Evolutionary conservation across 2,888 invertebrate species (phyloP).

Genomic region (Pantelozetes paolii): DNA sequence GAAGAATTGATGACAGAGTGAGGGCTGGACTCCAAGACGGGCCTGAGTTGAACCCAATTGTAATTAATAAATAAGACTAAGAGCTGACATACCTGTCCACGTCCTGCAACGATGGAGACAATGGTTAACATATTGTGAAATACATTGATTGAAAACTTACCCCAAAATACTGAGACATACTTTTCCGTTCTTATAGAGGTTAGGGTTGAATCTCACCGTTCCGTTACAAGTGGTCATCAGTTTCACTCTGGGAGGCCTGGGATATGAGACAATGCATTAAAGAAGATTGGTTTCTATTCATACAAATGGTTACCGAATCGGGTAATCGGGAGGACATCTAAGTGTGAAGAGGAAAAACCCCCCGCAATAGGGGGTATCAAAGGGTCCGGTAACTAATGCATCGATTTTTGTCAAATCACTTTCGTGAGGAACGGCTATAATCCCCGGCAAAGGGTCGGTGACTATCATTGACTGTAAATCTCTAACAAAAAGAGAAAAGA

Average conservation of each 20-base stretch:
- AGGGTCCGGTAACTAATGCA: slow-evolving; percentile 59
- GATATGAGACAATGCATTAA: neutral
- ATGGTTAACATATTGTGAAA: neutral
- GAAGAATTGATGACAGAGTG: slow-evolving; percentile 57
- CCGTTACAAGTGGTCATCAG: slow-evolving; percentile 61
- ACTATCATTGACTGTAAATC: slow-evolving; percentile 58
- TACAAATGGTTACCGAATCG: slow-evolving; percentile 51
- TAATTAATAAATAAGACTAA: neutral
- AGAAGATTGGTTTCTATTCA: neutral
- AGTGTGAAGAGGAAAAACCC: slow-evolving; percentile 58
- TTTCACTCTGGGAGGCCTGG: slow-evolving; percentile 59
- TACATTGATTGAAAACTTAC: slow-evolving; percentile 51
- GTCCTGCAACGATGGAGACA: slow-evolving; percentile 6
- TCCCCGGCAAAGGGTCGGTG: slow-evolving; percentile 59
- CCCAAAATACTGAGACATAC: slow-evolving; percentile 60
- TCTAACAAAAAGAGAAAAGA: slow-evolving; percentile 50
- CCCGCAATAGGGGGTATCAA: slow-evolving; percentile 62
- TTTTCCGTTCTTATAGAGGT: slow-evolving; percentile 62
- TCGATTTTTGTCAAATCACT: slow-evolving; percentile 58
- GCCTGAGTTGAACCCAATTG: slow-evolving; percentile 51
- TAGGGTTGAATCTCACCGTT: slow-evolving; percentile 62
- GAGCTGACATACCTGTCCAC: slow-evolving; percentile 1
- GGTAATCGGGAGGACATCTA: slow-evolving; percentile 59
- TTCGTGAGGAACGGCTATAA: slow-evolving; percentile 59
- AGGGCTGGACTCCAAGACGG: slow-evolving; percentile 61